Percentiles rank a stretch among this genome's conserved stretches.
Evolutionary conservation across 92 coral and sea anemone species (phyloP).

Genomic region (Metridium senile): DNA sequence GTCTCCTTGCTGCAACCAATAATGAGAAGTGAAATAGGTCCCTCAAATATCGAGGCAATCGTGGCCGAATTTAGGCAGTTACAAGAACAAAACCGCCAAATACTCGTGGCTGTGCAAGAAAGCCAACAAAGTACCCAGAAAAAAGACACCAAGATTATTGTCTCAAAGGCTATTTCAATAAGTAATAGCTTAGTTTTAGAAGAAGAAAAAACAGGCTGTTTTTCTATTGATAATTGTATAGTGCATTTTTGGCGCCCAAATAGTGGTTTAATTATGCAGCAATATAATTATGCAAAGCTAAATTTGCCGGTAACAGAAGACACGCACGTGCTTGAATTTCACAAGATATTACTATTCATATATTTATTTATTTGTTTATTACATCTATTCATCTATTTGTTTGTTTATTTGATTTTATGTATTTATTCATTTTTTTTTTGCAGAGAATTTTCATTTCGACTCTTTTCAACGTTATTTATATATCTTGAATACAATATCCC

Average conservation of each 20-base stretch:
- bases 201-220: not conserved
- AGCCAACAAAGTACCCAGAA: not conserved
- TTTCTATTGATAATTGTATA: not conserved
- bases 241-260: not conserved
- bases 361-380: too few relatives aligned
- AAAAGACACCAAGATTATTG: slow-evolving; percentile 5
- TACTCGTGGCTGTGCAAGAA: slow-evolving; percentile 10
- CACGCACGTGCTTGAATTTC: too few relatives aligned
- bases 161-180: slow-evolving; percentile 15
- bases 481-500: too few relatives aligned
- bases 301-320: too few relatives aligned
- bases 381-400: too few relatives aligned
- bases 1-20: slow-evolving; percentile 4
- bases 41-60: not conserved
- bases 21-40: not conserved
- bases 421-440: too few relatives aligned
- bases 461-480: too few relatives aligned
- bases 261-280: not conserved
- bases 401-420: too few relatives aligned
- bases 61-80: not conserved
- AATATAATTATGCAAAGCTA: too few relatives aligned
- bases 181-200: not conserved
- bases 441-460: too few relatives aligned
- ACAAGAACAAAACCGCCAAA: slow-evolving; percentile 22
- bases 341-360: too few relatives aligned